phyloP scores from a whole-genome alignment of 1,140 invertebrate genomes.

The Heliothis subflexa region DNA sequence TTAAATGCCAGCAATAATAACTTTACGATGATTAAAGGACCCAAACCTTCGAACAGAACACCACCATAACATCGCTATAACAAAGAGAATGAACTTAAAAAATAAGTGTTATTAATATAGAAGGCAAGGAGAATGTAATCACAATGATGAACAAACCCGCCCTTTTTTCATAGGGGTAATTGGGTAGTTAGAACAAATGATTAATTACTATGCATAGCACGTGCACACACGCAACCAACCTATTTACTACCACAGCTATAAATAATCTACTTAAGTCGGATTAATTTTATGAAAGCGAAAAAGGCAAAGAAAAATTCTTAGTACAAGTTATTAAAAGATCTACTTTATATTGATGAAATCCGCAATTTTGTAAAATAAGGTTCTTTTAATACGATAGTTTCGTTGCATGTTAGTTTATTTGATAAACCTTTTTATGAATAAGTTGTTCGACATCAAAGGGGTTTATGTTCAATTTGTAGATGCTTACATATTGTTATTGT shows the following conservation, averaged over 20 bases:
- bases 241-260: constrained; percentile 28
- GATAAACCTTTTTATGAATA: neutral
- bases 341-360: neutral
- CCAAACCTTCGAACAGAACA: neutral
- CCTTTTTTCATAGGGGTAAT: constrained; percentile 49
- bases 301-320: neutral
- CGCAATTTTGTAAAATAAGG: neutral
- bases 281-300: constrained; percentile 8
- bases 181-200: constrained; percentile 58
- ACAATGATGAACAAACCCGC: constrained; percentile 29
- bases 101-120: constrained; percentile 46
- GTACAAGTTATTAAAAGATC: neutral
- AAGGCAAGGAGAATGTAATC: constrained; percentile 10
- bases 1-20: constrained; percentile 13
- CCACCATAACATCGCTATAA: neutral
- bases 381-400: neutral
- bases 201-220: constrained; percentile 61
- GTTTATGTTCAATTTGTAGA: neutral
- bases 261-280: constrained; percentile 30
- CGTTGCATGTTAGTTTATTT: neutral
- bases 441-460: neutral
- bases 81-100: constrained; percentile 4
- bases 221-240: constrained; percentile 42
- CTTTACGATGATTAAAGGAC: constrained; percentile 15
- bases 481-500: neutral